These are phyloP conservation scores for Alcedo quadribrachys DNA, from an alignment of 2,797 vertebrate species.

Conservation along the genomic window DNA sequence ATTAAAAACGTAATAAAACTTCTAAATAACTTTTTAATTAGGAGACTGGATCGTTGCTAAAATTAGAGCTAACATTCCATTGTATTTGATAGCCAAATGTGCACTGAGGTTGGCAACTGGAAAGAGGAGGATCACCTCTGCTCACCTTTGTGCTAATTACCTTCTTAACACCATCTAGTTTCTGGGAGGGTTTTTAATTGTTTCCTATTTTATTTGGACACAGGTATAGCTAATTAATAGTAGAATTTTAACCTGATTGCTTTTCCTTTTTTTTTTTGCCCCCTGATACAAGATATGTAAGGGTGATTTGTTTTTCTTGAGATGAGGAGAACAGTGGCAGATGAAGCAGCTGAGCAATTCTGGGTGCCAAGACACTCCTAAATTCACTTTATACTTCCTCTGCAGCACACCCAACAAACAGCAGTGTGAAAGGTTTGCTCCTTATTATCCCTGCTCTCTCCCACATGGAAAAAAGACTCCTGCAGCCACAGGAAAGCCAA, in stretches of 20 bases:
- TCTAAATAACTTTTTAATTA: not conserved
- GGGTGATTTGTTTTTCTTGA: not conserved
- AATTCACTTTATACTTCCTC: not conserved
- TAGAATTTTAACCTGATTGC: not conserved
- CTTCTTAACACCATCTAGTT: not conserved
- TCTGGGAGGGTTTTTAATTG: not conserved
- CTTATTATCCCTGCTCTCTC: not conserved
- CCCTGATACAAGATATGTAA: not conserved
- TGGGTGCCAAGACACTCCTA: not conserved
- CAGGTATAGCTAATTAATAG: not conserved
- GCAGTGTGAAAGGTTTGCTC: rapidly evolving
- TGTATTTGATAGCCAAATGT: not conserved
- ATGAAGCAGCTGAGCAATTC: not conserved
- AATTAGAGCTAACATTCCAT: not conserved
- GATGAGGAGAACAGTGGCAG: not conserved
- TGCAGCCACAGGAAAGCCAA: not conserved
- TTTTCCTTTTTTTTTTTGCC: not conserved
- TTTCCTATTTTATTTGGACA: not conserved
- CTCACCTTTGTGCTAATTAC: constrained; percentile 24
- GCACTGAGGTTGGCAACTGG: not conserved
- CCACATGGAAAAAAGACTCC: not conserved
- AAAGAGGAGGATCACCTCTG: not conserved
- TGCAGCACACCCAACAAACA: not conserved
- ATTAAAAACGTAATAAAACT: not conserved
- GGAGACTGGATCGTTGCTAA: not conserved